These are phyloP conservation scores for Mythimna vitellina DNA, from an alignment of 2,888 invertebrate genomes.

Conservation along the genomic window DNA sequence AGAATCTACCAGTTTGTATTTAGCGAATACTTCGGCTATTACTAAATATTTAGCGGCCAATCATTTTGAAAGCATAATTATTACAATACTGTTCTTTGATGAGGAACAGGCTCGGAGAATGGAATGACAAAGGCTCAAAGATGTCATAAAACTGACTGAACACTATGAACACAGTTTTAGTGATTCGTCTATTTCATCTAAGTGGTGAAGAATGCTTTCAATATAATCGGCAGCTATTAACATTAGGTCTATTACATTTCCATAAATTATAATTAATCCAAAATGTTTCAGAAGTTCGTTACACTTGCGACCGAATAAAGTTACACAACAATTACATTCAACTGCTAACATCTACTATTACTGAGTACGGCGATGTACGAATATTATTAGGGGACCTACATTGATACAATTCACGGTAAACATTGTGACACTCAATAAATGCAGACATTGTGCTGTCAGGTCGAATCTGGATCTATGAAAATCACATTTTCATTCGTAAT, in stretches of 20 bases:
- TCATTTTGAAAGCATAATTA: slow-evolving; percentile 45
- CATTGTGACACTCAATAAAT: slow-evolving; percentile 80
- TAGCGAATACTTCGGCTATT: slow-evolving; percentile 63
- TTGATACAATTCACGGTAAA: slow-evolving; percentile 49
- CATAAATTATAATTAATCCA: slow-evolving; percentile 48
- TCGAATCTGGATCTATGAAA: slow-evolving; percentile 70
- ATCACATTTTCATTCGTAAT: slow-evolving; percentile 73
- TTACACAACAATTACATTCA: slow-evolving; percentile 60
- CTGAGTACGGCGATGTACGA: slow-evolving; percentile 44
- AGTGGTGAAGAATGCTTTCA: slow-evolving; percentile 42
- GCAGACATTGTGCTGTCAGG: slow-evolving; percentile 80
- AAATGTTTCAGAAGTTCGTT: slow-evolving; percentile 57
- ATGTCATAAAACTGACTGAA: slow-evolving; percentile 5
- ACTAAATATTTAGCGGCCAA: slow-evolving; percentile 42
- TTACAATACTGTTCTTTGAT: slow-evolving; percentile 31
- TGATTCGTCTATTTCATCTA: slow-evolving; percentile 1
- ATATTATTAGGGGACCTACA: slow-evolving; percentile 31
- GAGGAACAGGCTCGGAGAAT: background rate
- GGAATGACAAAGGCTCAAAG: background rate
- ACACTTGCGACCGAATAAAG: slow-evolving; percentile 66
- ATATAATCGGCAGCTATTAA: slow-evolving; percentile 38
- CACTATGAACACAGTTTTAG: slow-evolving; percentile 21
- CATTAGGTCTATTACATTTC: slow-evolving; percentile 53
- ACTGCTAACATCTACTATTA: slow-evolving; percentile 62
- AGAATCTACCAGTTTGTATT: slow-evolving; percentile 72